Evolutionary conservation across 2,888 invertebrate species (phyloP).

Genomic region (Atrina japonica): DNA sequence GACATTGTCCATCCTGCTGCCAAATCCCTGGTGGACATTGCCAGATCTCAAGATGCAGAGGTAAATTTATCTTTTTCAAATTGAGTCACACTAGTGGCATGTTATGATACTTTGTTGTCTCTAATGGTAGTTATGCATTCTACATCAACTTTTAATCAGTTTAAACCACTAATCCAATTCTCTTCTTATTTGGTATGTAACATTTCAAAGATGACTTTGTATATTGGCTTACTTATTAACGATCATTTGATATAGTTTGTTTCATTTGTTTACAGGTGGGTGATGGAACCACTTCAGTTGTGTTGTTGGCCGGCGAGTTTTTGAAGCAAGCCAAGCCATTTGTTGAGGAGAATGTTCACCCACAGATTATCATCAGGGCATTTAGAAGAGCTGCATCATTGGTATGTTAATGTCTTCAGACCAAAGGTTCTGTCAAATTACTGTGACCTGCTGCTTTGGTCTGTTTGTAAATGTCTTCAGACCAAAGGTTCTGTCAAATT

Average conservation of each 20-base stretch:
- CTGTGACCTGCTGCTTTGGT: conserved; percentile 20
- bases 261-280: conserved; percentile 93
- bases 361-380: conserved; percentile 94
- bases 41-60: conserved; percentile 99
- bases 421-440: neutral
- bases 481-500: too few species aligned
- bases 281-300: conserved; percentile 99
- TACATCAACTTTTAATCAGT: too few species aligned
- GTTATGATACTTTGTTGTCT: neutral
- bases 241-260: too few species aligned
- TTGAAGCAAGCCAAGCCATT: conserved; percentile 96
- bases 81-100: too few species aligned
- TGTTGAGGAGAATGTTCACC: conserved; percentile 98
- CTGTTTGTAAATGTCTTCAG: too few species aligned
- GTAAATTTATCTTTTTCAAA: conserved; percentile 81
- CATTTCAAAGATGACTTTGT: too few species aligned
- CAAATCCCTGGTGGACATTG: conserved; percentile 98
- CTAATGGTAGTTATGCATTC: neutral
- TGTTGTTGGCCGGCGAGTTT: conserved; percentile 96
- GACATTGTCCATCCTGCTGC: conserved; percentile 99
- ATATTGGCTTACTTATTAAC: too few species aligned
- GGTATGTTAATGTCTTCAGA: conserved; percentile 62
- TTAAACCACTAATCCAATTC: too few species aligned
- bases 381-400: conserved; percentile 91
- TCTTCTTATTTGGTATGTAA: too few species aligned